Percentiles rank a stretch among this genome's conserved stretches.
Conservation (phyloP, 2,113 vertebrate species). For the Athene noctua region DNA sequence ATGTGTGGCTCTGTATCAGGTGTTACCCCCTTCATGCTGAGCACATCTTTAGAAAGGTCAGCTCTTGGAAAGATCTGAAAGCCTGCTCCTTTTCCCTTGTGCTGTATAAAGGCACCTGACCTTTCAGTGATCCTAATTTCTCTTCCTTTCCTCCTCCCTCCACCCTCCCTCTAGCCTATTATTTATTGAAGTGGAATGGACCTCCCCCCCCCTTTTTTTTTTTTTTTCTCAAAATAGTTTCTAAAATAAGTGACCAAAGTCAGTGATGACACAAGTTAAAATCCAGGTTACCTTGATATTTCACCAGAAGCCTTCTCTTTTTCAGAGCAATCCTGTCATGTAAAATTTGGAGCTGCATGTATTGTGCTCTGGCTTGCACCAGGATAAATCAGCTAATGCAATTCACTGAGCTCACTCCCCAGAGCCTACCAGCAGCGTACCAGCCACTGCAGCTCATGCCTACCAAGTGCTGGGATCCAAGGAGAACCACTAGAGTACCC, state of each 20-base stretch:
- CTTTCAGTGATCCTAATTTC: conserved; percentile 72
- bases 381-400: not conserved
- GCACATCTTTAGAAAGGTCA: conserved; percentile 76
- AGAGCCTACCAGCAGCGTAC: not conserved
- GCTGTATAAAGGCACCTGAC: conserved; percentile 68
- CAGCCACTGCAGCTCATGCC: not conserved
- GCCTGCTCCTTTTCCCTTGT: conserved; percentile 48
- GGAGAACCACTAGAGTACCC: not conserved
- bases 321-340: not conserved
- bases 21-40: conserved; percentile 59
- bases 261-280: not conserved
- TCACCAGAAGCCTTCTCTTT: not conserved
- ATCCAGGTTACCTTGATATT: not conserved
- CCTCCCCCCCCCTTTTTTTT: rapidly evolving
- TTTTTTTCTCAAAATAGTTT: not conserved
- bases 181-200: conserved; percentile 43
- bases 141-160: not conserved
- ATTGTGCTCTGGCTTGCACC: not conserved
- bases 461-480: not conserved
- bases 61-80: conserved; percentile 56
- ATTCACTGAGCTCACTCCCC: not conserved
- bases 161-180: not conserved
- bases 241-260: not conserved
- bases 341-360: not conserved
- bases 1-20: conserved; percentile 48